A percentile compares a stretch with the other conserved stretches of the same genome.
Evolutionary conservation across 2,113 vertebrate genomes (phyloP).

Genomic region (Hipposideros armiger): DNA sequence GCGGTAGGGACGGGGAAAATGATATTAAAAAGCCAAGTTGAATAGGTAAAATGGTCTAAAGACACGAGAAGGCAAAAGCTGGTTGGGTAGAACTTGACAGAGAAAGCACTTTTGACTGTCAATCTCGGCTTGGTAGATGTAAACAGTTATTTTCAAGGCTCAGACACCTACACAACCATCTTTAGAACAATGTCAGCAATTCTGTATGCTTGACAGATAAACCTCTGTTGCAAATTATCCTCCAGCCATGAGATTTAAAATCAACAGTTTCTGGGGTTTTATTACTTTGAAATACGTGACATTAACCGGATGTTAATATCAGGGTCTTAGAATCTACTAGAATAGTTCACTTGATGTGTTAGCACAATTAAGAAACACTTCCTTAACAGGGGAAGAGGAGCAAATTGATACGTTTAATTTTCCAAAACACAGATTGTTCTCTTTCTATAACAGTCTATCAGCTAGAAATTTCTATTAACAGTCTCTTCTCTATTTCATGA

Average conservation of each 20-base stretch:
- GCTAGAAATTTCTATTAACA: slow-evolving; percentile 40
- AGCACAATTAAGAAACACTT: slow-evolving; percentile 24
- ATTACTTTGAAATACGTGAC: slow-evolving; percentile 47
- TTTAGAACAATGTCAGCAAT: slow-evolving; percentile 77
- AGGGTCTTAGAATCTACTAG: slow-evolving; percentile 33
- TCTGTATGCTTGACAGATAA: slow-evolving; percentile 77
- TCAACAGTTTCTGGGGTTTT: slow-evolving; percentile 32
- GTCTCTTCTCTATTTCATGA: slow-evolving; percentile 1
- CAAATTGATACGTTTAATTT: slow-evolving; percentile 43
- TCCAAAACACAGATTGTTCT: slow-evolving; percentile 29
- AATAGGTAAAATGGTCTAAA: slow-evolving; percentile 66
- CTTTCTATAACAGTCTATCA: background rate
- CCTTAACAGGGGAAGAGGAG: background rate
- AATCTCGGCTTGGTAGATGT: slow-evolving; percentile 53
- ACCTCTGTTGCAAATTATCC: slow-evolving; percentile 75
- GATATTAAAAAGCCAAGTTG: slow-evolving; percentile 72
- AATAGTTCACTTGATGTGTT: slow-evolving; percentile 20
- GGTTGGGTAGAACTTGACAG: slow-evolving; percentile 76
- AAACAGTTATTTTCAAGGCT: slow-evolving; percentile 65
- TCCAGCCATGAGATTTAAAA: slow-evolving; percentile 67
- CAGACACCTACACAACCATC: slow-evolving; percentile 71
- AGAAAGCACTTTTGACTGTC: slow-evolving; percentile 68
- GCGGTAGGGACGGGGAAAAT: slow-evolving; percentile 63
- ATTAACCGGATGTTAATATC: slow-evolving; percentile 55
- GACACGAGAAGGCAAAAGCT: slow-evolving; percentile 51